Evolutionary conservation across 2,797 vertebrate genomes (phyloP).

Genomic region (Threskiornis aethiopicus): DNA sequence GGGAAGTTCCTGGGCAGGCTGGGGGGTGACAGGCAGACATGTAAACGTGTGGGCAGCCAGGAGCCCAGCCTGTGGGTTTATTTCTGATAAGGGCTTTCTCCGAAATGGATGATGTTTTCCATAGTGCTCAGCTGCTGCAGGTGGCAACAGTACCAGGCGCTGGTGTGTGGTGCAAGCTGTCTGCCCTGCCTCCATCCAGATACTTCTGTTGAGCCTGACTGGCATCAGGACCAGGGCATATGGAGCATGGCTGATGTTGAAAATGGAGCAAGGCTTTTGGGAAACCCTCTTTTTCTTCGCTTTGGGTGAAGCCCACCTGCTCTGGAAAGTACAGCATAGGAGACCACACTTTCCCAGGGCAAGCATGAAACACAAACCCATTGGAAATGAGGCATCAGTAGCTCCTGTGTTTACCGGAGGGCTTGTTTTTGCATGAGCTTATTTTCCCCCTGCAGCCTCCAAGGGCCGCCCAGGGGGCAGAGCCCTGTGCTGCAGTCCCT

Average conservation of each 20-base stretch:
- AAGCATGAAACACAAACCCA: background rate
- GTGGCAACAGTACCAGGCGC: rapidly evolving
- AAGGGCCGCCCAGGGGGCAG: background rate
- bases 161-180: background rate
- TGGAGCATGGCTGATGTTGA: rapidly evolving
- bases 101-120: background rate
- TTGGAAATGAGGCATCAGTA: background rate
- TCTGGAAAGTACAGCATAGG: background rate
- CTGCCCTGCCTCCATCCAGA: background rate
- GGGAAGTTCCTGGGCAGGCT: background rate
- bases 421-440: background rate
- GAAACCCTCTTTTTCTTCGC: background rate
- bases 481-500: background rate
- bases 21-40: background rate
- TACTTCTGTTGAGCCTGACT: background rate
- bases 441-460: background rate
- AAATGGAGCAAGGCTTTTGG: background rate
- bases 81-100: background rate
- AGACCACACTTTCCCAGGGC: background rate
- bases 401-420: background rate
- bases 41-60: background rate
- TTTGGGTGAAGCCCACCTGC: background rate
- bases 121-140: background rate
- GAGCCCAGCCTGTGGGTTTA: background rate
- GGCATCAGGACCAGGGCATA: background rate